Percentiles rank a stretch among this genome's conserved stretches.
Conservation (phyloP, 2,797 vertebrate genomes). For the Cetoscarus ocellatus region DNA sequence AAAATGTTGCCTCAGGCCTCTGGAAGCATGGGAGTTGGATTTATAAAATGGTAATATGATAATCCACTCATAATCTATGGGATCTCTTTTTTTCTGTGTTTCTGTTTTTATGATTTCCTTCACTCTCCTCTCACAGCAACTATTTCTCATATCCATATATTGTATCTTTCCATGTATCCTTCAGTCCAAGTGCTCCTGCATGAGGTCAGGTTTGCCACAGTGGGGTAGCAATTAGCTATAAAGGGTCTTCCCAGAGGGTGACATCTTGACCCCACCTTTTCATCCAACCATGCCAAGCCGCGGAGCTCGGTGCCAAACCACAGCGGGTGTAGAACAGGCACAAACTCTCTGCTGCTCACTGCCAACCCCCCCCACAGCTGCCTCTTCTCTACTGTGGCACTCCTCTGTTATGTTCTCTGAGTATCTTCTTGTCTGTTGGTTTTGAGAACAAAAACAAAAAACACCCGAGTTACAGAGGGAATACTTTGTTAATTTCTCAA, state of each 20-base stretch:
- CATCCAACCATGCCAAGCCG: slow-evolving; percentile 53
- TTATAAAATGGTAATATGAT: slow-evolving; percentile 9
- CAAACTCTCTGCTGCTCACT: slow-evolving; percentile 57
- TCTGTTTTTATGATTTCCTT: not conserved
- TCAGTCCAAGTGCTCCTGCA: slow-evolving; percentile 21
- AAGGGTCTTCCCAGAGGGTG: slow-evolving; percentile 64
- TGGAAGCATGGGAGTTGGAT: slow-evolving; percentile 19
- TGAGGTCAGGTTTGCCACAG: slow-evolving; percentile 61
- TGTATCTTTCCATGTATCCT: slow-evolving; percentile 4
- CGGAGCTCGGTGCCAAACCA: slow-evolving; percentile 43
- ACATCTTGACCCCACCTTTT: slow-evolving; percentile 53
- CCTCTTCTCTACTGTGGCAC: slow-evolving; percentile 22
- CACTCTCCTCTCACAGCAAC: not conserved
- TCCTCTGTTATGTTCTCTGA: slow-evolving; percentile 55
- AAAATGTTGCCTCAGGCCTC: slow-evolving; percentile 7
- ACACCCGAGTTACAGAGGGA: slow-evolving; percentile 49
- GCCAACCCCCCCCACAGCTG: slow-evolving; percentile 28
- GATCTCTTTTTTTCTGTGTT: slow-evolving; percentile 4
- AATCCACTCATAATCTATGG: slow-evolving; percentile 3
- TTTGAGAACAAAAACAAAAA: slow-evolving; percentile 15
- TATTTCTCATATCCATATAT: slow-evolving; percentile 4
- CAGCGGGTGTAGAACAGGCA: slow-evolving; percentile 48
- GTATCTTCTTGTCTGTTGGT: slow-evolving; percentile 37
- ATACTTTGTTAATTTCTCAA: slow-evolving; percentile 73
- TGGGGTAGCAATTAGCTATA: slow-evolving; percentile 66